Percentiles rank a stretch among this genome's conserved stretches.
phyloP scores from a whole-genome alignment of 1,140 invertebrate species.

The Antheraea pernyi region DNA sequence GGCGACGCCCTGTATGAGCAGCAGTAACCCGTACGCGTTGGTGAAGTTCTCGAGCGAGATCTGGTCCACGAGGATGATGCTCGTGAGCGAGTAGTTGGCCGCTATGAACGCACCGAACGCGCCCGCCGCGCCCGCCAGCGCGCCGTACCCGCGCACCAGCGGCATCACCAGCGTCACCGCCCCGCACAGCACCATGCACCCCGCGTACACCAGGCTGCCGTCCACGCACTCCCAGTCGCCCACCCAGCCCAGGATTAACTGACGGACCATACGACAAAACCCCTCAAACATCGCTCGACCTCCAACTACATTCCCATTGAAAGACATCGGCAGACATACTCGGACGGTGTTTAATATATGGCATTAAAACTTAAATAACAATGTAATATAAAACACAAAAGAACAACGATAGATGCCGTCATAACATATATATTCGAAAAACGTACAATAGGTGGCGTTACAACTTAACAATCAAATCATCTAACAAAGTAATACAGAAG shows the following conservation, averaged over 20 bases:
- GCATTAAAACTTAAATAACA: too few species aligned
- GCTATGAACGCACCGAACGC: conserved; percentile 92
- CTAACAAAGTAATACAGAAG: too few species aligned
- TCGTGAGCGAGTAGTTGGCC: conserved; percentile 92
- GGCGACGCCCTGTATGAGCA: conserved; percentile 93
- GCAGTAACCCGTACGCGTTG: conserved; percentile 92
- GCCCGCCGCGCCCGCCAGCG: conserved; percentile 82
- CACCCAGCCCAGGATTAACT: conserved; percentile 93
- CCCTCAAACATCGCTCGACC: too few species aligned
- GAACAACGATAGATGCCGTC: too few species aligned
- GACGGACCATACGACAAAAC: conserved; percentile 17
- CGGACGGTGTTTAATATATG: too few species aligned
- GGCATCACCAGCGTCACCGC: conserved; percentile 86
- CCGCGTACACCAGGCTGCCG: conserved; percentile 87
- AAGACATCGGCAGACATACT: too few species aligned
- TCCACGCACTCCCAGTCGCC: conserved; percentile 90
- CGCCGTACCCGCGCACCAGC: conserved; percentile 80
- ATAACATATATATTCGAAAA: too few species aligned
- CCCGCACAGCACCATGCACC: conserved; percentile 89
- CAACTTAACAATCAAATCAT: too few species aligned
- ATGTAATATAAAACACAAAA: too few species aligned
- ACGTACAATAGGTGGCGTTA: too few species aligned
- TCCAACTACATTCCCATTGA: too few species aligned
- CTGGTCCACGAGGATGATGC: conserved; percentile 91
- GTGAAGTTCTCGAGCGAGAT: conserved; percentile 93